Base-by-base conservation (phyloP, 2,113 vertebrate genomes). In the Callithrix jacchus region DNA sequence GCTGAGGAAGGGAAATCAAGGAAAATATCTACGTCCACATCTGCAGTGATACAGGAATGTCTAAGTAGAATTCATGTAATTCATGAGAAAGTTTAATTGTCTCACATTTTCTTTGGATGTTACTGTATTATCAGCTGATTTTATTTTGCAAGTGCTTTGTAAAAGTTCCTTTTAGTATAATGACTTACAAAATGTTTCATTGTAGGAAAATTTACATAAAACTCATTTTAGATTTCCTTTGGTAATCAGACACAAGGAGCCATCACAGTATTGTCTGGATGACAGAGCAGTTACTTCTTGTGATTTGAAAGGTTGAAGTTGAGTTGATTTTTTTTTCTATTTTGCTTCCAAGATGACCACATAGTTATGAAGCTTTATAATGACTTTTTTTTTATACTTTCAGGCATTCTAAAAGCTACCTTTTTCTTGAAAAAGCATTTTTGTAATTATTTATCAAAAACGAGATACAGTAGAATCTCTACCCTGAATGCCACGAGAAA, bases 371-470 rank as follows among this genome's bases (percentile, higher is more conserved):
- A 81, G 87, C 73, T 95, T 95, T 94, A 64, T 92, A 91, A 97
- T 95, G 89, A 87, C 54, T 42, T 84, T 82, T 93, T 77, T 70
- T 84, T 30, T 5, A 96, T 0, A 74, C 23, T 87, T 81, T 93
- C 47, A 42, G 35, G 27, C 82, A 97, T 93, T 97, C 85, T 97
- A 90, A 94, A 93, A 93, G 77, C 74, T 76, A 95, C 77, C 32
- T 66, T 96, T 95, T 85, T 79, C 81, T 92, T 93, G 45, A 74
- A 87, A 94, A 94, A 71, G 52, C 32, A 84, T 77, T 97, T 95
- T 95, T 92, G 83, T 97, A 97, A 97, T 97, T 97, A 97, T 97
- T 98, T 98, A 96, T 95, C n/a, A 94, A 94, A 97, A 97, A 97
- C 76, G 97, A 98, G 92, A 97, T 92, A 89, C 40, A 81, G 80